Evolutionary conservation across 2,797 vertebrate genomes (phyloP).

Genomic region (Cynodonichthys magdalenae): DNA sequence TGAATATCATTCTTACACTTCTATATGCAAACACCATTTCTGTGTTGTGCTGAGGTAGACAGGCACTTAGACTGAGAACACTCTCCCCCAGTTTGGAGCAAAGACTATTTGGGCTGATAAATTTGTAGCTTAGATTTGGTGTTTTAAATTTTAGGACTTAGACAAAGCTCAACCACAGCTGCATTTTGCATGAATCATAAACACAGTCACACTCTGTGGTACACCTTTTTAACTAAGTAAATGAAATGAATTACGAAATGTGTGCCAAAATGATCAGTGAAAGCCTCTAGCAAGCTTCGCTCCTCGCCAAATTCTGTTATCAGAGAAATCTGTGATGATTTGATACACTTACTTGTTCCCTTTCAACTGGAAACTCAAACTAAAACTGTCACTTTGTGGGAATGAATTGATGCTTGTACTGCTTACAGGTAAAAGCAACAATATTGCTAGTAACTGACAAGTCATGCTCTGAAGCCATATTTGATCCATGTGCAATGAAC

Average conservation of each 20-base stretch:
- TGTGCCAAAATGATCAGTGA: background rate
- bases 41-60: background rate
- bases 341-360: background rate
- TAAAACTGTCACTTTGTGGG: background rate
- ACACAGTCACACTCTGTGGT: background rate
- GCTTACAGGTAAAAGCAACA: background rate
- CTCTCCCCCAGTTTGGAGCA: too few relatives aligned
- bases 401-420: too few relatives aligned
- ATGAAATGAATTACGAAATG: background rate
- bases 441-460: background rate
- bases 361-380: background rate
- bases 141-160: background rate
- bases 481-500: background rate
- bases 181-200: background rate
- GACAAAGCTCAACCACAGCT: background rate
- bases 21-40: background rate
- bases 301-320: background rate
- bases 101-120: too few relatives aligned
- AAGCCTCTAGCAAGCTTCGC: background rate
- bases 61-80: too few relatives aligned
- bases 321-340: background rate
- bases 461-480: background rate
- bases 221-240: too few relatives aligned
- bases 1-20: background rate
- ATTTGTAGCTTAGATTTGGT: background rate